Evolutionary conservation across 2,888 invertebrate species (phyloP).

Genomic region (Caenorhabditis zanzibari): DNA sequence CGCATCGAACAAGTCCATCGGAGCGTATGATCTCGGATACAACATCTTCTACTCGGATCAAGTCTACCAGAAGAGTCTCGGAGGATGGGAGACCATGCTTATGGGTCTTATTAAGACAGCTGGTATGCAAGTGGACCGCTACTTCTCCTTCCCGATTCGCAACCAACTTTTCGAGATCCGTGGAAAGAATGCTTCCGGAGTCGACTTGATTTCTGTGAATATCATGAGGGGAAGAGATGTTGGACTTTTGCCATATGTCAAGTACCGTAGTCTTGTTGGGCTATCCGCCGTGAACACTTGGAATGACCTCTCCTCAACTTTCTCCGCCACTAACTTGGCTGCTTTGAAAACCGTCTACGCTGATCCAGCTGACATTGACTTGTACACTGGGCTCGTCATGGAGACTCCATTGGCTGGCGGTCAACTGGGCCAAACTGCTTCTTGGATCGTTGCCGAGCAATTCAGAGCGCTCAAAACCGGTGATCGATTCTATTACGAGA

Average conservation of each 20-base stretch:
- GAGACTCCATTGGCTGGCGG: constrained; percentile 69
- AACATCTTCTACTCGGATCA: constrained; percentile 65
- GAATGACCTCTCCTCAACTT: constrained; percentile 66
- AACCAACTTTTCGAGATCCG: constrained; percentile 89
- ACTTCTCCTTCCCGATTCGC: constrained; percentile 74
- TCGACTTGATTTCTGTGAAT: constrained; percentile 93
- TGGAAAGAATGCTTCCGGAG: constrained; percentile 88
- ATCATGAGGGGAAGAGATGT: constrained; percentile 88
- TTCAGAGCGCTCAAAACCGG: constrained; percentile 69
- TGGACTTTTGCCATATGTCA: constrained; percentile 67
- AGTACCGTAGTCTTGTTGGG: constrained; percentile 57
- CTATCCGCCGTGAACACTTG: constrained; percentile 58
- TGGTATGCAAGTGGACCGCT: constrained; percentile 68
- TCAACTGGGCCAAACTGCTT: constrained; percentile 72
- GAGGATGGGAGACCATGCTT: constrained; percentile 65
- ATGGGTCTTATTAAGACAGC: constrained; percentile 68
- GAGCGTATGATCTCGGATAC: constrained; percentile 55
- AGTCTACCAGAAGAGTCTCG: constrained; percentile 56
- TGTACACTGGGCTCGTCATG: constrained; percentile 74
- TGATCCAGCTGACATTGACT: constrained; percentile 71
- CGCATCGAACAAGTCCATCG: constrained; percentile 46
- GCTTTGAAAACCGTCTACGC: constrained; percentile 68
- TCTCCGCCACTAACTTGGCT: constrained; percentile 60
- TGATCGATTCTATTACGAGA: constrained; percentile 75
- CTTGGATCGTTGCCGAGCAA: constrained; percentile 72